phyloP scores from a whole-genome alignment of 2,113 vertebrate species.

The Neopipo cinnamomea region DNA sequence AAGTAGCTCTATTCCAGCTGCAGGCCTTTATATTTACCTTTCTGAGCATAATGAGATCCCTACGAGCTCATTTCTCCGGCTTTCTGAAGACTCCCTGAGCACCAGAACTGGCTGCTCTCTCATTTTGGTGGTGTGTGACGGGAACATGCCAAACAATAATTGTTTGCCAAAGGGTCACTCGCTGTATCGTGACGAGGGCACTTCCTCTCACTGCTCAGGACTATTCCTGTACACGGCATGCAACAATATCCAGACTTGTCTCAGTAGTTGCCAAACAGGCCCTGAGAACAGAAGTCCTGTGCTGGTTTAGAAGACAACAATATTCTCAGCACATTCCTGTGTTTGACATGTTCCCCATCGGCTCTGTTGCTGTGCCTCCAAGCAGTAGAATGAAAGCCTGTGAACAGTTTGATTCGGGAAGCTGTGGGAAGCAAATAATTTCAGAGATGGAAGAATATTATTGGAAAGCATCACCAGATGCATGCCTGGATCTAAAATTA shows the following conservation, averaged over 20 bases:
- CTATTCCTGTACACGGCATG: neutral
- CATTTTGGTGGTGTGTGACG: neutral
- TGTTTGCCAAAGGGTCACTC: neutral
- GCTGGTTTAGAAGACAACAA: neutral
- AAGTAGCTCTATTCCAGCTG: neutral
- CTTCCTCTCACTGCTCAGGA: neutral
- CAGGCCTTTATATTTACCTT: neutral
- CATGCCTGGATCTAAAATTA: neutral
- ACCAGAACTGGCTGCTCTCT: neutral
- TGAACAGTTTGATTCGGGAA: neutral
- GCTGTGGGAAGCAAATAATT: neutral
- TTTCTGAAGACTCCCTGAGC: neutral
- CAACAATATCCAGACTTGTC: neutral
- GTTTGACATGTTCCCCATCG: accelerated
- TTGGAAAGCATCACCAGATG: neutral
- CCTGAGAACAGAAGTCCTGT: neutral
- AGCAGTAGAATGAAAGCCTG: neutral
- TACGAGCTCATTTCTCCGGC: neutral
- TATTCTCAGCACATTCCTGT: too few relatives aligned
- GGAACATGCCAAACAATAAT: neutral
- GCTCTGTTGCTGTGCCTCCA: neutral
- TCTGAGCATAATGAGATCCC: neutral
- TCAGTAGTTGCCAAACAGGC: neutral
- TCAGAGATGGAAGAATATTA: neutral
- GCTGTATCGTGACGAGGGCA: too few relatives aligned